Base-by-base conservation (phyloP, 1,140 invertebrate genomes). In the Sipha flava region DNA sequence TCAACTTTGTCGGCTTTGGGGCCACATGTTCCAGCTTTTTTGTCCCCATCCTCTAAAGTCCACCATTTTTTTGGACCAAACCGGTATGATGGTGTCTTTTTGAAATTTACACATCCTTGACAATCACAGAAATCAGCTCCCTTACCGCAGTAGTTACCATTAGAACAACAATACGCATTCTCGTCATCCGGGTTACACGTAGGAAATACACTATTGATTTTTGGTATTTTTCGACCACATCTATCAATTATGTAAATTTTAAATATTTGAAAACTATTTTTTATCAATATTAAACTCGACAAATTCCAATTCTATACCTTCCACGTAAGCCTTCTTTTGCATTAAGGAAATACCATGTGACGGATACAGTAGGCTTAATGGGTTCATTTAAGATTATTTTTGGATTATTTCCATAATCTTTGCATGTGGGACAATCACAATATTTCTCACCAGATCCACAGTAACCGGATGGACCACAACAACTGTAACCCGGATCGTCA, bases 401-500 rank as follows among this genome's bases (percentile, higher is more conserved):
- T 0, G 82, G 82, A 45, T 81, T 80, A 37, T 82, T 70, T 21
- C 43, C 62, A 43, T 81, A 82, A 52, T 82, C 75, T 7, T 77
- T 75, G 49, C 82, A 82, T 3, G 79, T 79, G 18, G 77, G 75
- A 54, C 82, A 82, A 16, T 79, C 34, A 59, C 82, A 82, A 34
- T 79, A 81, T 54, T 81, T 81, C 14, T 80, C 64, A 1, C 82
- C 82, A 3, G 75, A 70, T 14, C 82, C 82, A 31, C 82, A 82
- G 47, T 82, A 82, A 18, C 82, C 82, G 3, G 37, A 64, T 5
- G 81, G 72, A 9, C 82, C 80, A 37, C 82, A 82, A 57, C 82
- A 82, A 16, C 81, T 80, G 62, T 81, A 82, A 18, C 82, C 81
- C 2, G 81, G 81, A 54, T 82, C 82, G 52, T 82, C 82, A 23